Evolutionary conservation across 2,797 vertebrate genomes (phyloP).

Genomic region (Mus minutoides): DNA sequence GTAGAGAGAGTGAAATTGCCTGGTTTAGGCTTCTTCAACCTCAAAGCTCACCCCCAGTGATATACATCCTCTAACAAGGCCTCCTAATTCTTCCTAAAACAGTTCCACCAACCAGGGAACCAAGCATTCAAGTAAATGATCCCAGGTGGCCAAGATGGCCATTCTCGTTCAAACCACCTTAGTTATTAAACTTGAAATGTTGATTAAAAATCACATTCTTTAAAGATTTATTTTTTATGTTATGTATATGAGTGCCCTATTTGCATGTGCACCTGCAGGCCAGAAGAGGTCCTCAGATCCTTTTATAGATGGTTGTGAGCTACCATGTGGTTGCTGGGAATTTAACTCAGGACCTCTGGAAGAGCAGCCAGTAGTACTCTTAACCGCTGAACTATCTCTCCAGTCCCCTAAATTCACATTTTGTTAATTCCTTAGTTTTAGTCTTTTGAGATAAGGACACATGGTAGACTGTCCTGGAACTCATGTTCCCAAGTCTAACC

Average conservation of each 20-base stretch:
- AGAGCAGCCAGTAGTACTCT: no score
- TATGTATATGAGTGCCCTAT: no score
- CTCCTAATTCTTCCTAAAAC: background rate
- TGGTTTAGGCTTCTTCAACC: background rate
- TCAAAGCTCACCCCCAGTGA: background rate
- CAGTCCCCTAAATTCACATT: background rate
- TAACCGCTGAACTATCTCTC: no score
- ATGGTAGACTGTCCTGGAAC: background rate
- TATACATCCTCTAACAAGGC: background rate
- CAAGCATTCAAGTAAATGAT: background rate
- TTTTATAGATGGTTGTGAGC: no score
- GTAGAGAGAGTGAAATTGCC: background rate
- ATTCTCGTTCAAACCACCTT: background rate
- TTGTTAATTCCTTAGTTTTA: conserved; percentile 48
- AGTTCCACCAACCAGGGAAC: no score
- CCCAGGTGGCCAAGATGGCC: background rate
- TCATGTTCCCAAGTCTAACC: background rate
- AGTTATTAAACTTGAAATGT: background rate
- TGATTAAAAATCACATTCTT: background rate
- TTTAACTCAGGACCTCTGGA: no score
- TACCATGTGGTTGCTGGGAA: no score
- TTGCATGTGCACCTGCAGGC: no score
- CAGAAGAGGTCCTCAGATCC: no score
- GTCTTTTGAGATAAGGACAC: background rate
- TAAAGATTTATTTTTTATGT: no score